Evolutionary conservation across 2,888 invertebrate species (phyloP).

Genomic region (Acleris literana): DNA sequence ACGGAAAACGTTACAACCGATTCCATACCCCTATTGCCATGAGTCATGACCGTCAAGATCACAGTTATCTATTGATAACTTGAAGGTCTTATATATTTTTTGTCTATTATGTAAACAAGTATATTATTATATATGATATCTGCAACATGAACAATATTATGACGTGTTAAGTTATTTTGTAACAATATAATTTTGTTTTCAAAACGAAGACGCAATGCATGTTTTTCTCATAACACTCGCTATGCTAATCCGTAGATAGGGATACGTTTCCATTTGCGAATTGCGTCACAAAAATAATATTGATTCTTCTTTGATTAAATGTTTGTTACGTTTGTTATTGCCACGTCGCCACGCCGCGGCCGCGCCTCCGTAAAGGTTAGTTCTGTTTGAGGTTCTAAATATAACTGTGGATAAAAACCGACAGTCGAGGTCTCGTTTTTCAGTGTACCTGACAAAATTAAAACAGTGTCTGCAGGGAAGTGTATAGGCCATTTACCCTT

Average conservation of each 20-base stretch:
- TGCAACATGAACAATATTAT: background rate
- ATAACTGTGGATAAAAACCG: too few relatives aligned
- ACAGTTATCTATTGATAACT: too few relatives aligned
- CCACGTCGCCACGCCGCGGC: too few relatives aligned
- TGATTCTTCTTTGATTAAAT: slow-evolving; percentile 9
- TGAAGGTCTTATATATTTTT: background rate
- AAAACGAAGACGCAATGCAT: slow-evolving; percentile 26
- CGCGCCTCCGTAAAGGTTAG: background rate
- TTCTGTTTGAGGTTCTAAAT: background rate
- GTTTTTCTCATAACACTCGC: slow-evolving; percentile 16
- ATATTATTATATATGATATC: background rate
- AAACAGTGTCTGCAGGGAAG: too few relatives aligned
- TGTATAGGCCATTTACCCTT: too few relatives aligned
- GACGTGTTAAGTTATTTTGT: background rate
- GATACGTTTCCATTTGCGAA: slow-evolving; percentile 10
- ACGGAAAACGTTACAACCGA: background rate
- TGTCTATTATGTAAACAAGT: slow-evolving; percentile 4
- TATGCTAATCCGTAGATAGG: slow-evolving; percentile 24
- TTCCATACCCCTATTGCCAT: background rate
- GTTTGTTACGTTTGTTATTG: slow-evolving; percentile 1
- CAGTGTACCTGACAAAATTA: too few relatives aligned
- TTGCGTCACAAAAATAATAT: slow-evolving; percentile 19
- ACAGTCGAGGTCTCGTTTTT: too few relatives aligned
- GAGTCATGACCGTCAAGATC: background rate
- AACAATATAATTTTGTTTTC: slow-evolving; percentile 7